Percentiles rank a stretch among this genome's conserved stretches.
These are phyloP conservation scores for Danio albolineatus DNA, from an alignment of 2,797 vertebrate species.

Conservation along the genomic window DNA sequence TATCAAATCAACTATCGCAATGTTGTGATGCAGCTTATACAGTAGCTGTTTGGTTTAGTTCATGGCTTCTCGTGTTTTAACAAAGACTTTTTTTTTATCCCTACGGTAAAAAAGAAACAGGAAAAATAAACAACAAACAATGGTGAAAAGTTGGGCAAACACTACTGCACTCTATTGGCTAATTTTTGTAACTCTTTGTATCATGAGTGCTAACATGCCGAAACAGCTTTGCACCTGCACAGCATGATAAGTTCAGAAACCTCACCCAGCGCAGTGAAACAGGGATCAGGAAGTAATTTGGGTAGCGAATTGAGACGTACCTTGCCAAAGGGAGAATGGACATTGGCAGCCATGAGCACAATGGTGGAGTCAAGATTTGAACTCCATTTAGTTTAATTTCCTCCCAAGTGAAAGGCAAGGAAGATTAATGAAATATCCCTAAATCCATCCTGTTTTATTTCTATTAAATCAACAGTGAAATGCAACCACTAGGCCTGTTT, in stretches of 20 bases:
- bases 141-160: too few relatives aligned
- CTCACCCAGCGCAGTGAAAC: conserved; percentile 77
- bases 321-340: conserved; percentile 84
- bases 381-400: conserved; percentile 94
- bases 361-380: conserved; percentile 80
- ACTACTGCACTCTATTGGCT: too few relatives aligned
- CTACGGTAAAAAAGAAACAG: too few relatives aligned
- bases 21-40: too few relatives aligned
- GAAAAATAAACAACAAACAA: too few relatives aligned
- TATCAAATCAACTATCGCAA: too few relatives aligned
- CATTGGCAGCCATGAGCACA: conserved; percentile 81
- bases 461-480: conserved; percentile 98
- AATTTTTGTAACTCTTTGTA: neutral
- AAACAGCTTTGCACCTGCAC: conserved; percentile 50
- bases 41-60: too few relatives aligned
- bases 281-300: conserved; percentile 88
- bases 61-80: too few relatives aligned
- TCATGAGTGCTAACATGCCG: neutral
- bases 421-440: conserved; percentile 98
- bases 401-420: conserved; percentile 92
- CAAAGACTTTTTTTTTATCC: too few relatives aligned
- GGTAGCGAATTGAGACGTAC: conserved; percentile 90
- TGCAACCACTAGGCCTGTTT: conserved; percentile 83
- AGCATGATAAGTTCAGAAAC: conserved; percentile 50
- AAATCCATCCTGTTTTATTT: conserved; percentile 97